Base-by-base conservation (phyloP, 1,140 invertebrate genomes). In the Camponotus vicinus region DNA sequence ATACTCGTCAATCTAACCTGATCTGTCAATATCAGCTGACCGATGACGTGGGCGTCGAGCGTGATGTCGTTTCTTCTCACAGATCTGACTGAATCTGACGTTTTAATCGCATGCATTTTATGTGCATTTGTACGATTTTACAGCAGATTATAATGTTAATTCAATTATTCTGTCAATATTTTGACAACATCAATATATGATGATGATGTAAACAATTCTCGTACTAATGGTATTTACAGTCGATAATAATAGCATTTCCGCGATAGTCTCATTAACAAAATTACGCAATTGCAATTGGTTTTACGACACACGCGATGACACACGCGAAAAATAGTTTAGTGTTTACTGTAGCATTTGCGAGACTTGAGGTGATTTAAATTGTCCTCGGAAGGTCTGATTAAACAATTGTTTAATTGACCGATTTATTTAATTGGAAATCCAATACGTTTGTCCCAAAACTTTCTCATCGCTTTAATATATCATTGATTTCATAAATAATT, bases 11-110 rank as follows among this genome's bases (percentile, higher is more conserved):
- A 52, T 3, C 15, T 52, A 52, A 18, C 49, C 49, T 52, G 15
- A 52, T 52, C 63, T 80, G 85, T 90, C 85, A 87, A 45, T 63
- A 80, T 90, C 89, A 90, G 88, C 89, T 90, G 89, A 66, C 82
- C 64, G 13, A 61, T 40, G 40, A 52, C 45, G 42, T 32, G 40
- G 57, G 42, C 21, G 15, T 63, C 59, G 15, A 75, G 49, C 5
- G 15, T 21, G 13, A 69, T n/a, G 34, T 57, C 52, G 55, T 32
- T 37, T 34, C 34, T 40, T 59, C 6, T 75, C 34, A 15, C 32
- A 11, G 21, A 6, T 7, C 34, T 75, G 59, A 59, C 52, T 32
- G 37, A n/a, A 75, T 32, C n/a, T n/a, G 34, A 52, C 15, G 49
- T 52, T 52, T 27, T 18, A 52, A 18, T 52, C 49, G 13, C 49